Base-by-base conservation (phyloP, 2,113 vertebrate genomes). In the Amia ocellicauda region DNA sequence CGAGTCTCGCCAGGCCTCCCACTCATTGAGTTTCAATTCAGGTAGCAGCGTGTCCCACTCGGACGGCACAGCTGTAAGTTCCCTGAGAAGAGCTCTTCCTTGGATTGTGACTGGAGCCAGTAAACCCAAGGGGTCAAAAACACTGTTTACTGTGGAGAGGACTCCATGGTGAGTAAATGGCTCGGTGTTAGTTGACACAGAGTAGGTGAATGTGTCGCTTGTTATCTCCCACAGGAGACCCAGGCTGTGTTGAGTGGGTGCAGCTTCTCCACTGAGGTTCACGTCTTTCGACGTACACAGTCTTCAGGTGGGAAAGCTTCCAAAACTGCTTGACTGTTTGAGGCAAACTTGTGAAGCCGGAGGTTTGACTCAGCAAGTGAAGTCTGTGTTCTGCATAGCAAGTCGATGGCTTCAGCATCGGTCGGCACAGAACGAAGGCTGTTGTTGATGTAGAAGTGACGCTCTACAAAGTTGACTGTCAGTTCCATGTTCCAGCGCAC, bases 91-190 rank as follows among this genome's bases (percentile, higher is more conserved):
- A 3, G 28, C 55, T 62, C 54, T 62, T 61, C 71, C 67, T 22
- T 73, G 58, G 22, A 73, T 60, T 2, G 58, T 69, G 29, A 68
- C 62, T 8, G 62, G 58, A 10, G 62, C 58, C 16, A 62, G 1
- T 2, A 72, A 14, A 2, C 66, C 53, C 4, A 71, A 8, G 5
- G 59, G 20, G 28, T 67, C 43, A 11, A 58, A 71, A n/a, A 71
- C 24, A 28, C 63, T 62, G 29, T 62, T 63, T 1, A 52, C 60
- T 1, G 49, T 60, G 20, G 66, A 68, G 1, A 70, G 47, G 16
- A 70, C 57, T 60, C 60, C 68, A 36, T 64, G 52, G 1, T 58
- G 45, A 14, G 68, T 63, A 16, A 68, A 72, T 20, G 62, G 66
- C 7, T 69, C 68, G 45, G 10, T 41, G 1, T 5, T 28, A 1